Base-by-base conservation (phyloP, 2,113 vertebrate genomes). In the Lepisosteus oculatus region DNA sequence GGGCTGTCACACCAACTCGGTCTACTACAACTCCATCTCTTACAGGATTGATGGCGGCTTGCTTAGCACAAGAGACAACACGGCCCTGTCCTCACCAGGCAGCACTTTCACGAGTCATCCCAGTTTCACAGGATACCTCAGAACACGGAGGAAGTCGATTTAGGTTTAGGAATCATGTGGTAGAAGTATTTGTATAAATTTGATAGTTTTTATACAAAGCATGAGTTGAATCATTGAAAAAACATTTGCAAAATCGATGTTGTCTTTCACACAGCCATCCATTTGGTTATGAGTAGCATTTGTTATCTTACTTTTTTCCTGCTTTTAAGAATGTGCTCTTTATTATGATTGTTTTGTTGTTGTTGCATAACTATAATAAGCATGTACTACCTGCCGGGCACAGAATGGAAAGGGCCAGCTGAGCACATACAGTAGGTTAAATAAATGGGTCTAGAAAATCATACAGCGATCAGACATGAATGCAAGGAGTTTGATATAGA, bases 1-100 rank as follows among this genome's bases (percentile, higher is more conserved):
- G 1, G 81, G 86, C 76, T 91, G 92, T 81, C 93, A 93, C 15
- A 77, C 89, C 43, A 93, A 93, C 78, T 93, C 94, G 0, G 90
- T 95, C n/a, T 95, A 94, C 57, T 90, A 91, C 87, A 90, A 92
- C 81, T 95, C 93, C 4, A 80, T 95, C 59, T 95, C 95, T 70
- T 93, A 91, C 68, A 90, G 88, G 83, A 86, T 94, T 44, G 91
- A 92, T 6, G 88, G 87, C 72, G 87, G 91, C 61, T 93, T 91
- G 41, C 81, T 84, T 6, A 88, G 89, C 68, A 93, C 92, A 1
- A 87, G 90, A 78, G 92, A 93, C 62, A 94, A 94, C 72, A 94
- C 88, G 0, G 93, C 89, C 67, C 86, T 93, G 77, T 97, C 94
- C 0, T 95, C 95, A 4, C 93, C 93, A 0, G 85, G 86, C n/a